Evolutionary conservation across 2,113 vertebrate species (phyloP).

Genomic region (Mobula hypostoma): DNA sequence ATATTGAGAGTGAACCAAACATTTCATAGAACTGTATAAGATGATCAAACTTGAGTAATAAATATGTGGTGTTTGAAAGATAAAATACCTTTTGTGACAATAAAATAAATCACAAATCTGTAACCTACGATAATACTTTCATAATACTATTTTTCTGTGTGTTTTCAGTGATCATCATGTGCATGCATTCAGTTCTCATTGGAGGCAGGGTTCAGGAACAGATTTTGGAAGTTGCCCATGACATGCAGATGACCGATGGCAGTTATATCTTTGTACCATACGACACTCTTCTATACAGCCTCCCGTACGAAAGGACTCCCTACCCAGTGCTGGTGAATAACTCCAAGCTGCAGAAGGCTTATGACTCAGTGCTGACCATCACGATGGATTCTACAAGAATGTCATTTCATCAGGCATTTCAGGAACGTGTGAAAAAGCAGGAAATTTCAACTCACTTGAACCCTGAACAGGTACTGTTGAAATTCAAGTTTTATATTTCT

Average conservation of each 20-base stretch:
- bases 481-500: too few relatives aligned
- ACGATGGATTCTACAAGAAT: conserved; percentile 55
- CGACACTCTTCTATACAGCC: conserved; percentile 66
- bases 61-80: background rate
- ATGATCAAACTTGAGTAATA: background rate
- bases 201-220: conserved; percentile 57
- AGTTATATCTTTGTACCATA: conserved; percentile 58
- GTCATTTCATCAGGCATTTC: conserved; percentile 60
- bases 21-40: background rate
- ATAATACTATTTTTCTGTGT: background rate
- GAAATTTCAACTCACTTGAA: conserved; percentile 52
- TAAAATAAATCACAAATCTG: background rate
- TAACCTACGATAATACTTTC: background rate
- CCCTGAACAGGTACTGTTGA: conserved; percentile 54
- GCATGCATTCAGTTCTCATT: conserved; percentile 68
- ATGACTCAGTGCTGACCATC: conserved; percentile 63
- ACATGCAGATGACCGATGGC: conserved; percentile 63
- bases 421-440: conserved; percentile 51
- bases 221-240: conserved; percentile 60
- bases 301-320: conserved; percentile 56
- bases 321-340: conserved; percentile 53
- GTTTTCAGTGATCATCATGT: conserved; percentile 61
- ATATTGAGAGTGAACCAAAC: background rate
- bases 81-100: background rate
- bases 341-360: conserved; percentile 59